Evolutionary conservation across 2,797 vertebrate species (phyloP).

Genomic region (Sebastes hubbsi): DNA sequence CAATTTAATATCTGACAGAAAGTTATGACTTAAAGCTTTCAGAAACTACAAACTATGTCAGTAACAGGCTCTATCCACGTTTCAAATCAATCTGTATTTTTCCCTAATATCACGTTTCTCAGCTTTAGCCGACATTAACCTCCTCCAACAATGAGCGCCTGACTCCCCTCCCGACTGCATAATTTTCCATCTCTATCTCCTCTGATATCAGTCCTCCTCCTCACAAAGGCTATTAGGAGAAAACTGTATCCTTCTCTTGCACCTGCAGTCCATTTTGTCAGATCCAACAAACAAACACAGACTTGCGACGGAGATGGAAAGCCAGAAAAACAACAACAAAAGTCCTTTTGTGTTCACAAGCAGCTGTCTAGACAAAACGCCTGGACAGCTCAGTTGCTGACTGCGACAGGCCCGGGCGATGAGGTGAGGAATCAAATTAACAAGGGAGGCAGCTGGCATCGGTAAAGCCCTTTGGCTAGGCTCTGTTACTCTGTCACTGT

Average conservation of each 20-base stretch:
- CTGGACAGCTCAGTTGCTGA: slow-evolving; percentile 39
- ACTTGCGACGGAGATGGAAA: background rate
- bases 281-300: slow-evolving; percentile 6
- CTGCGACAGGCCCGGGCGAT: slow-evolving; percentile 23
- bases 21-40: background rate
- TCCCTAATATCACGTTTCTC: background rate
- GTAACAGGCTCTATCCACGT: background rate
- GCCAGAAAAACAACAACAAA: slow-evolving; percentile 26
- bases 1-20: background rate
- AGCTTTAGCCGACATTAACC: background rate
- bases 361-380: slow-evolving; percentile 58
- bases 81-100: background rate
- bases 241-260: background rate
- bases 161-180: background rate
- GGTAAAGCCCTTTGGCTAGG: slow-evolving; percentile 54
- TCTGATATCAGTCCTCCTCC: background rate
- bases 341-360: slow-evolving; percentile 44
- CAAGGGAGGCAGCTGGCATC: slow-evolving; percentile 67
- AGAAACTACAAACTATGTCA: background rate
- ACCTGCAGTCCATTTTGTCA: slow-evolving; percentile 25
- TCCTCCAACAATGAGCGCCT: background rate
- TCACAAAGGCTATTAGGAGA: background rate
- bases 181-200: background rate
- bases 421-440: slow-evolving; percentile 75
- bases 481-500: slow-evolving; percentile 47